Evolutionary conservation across 2,888 invertebrate genomes (phyloP), one percentile per base, ranked within the genome.

Genomic region (Sphaerophoria rueppellii): DNA sequence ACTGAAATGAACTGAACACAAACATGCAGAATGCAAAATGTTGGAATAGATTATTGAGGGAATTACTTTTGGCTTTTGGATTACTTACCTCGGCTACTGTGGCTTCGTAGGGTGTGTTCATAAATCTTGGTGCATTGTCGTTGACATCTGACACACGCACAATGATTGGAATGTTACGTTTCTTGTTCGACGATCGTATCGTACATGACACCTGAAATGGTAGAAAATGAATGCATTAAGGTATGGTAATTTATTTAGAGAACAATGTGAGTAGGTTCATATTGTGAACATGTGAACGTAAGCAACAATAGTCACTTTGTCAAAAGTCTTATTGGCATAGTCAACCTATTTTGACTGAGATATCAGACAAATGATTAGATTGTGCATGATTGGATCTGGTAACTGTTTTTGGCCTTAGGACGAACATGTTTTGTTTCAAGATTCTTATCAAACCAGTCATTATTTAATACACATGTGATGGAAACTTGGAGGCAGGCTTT

Each of bases 71-170:
- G 24, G 24, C 24, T 73, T 81, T 63, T 69, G 70, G 77, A 85
- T 80, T 81, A 91, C 93, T 94, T 93, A 97, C 97, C 95, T 98
- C 97, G 40, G 97, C 95, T 87, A 97, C 95, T 85, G 94, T 95
- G 77, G 96, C 95, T 92, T 96, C 95, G 91, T 97, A 97, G 60
- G 97, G 96, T 80, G 95, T 95, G 90, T 95, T 96, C 90, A 96
- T 93, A 92, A 98, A 97, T 89, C 95, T 93, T 37, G 97, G 97
- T 70, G 95, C 95, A 92, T 98, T 98, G 92, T 98, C 97, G 90
- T 98, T 97, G 90, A 97, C 95, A 92, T 98, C 97, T 48, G 96
- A 96, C 88, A 97, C 96, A 92, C 97, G 93, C 87, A 97, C 97
- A 90, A 97, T 97, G 88, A 97, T 95, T 75, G 97, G 97, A 91